A percentile compares a stretch with the other conserved stretches of the same genome.
These are phyloP conservation scores for Andrena trimmerana DNA, from an alignment of 2,888 invertebrate genomes.

Conservation along the genomic window DNA sequence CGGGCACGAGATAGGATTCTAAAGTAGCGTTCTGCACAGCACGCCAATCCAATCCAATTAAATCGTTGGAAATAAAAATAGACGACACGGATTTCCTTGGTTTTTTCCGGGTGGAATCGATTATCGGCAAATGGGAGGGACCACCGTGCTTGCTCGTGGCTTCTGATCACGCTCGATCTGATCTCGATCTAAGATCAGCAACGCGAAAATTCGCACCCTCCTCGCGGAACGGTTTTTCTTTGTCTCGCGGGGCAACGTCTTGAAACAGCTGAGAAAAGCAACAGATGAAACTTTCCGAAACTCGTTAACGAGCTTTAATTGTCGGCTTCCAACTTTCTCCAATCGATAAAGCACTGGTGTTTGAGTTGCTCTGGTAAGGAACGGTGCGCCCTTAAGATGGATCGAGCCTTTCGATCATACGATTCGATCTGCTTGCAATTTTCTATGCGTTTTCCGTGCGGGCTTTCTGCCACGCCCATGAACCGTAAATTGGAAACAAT, in stretches of 20 bases:
- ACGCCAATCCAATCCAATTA: conserved; percentile 31
- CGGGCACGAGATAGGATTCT: conserved; percentile 11
- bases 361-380: too few species aligned
- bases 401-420: too few species aligned
- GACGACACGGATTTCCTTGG: conserved; percentile 32
- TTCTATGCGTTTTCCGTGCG: too few species aligned
- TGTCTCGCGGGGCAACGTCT: neutral
- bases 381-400: too few species aligned
- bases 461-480: too few species aligned
- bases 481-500: neutral
- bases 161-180: neutral
- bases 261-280: conserved; percentile 38
- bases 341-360: neutral
- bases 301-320: conserved; percentile 51
- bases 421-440: too few species aligned
- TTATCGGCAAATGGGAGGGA: conserved; percentile 42
- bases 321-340: neutral
- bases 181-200: conserved; percentile 1
- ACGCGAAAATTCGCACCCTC: neutral
- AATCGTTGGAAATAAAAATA: conserved; percentile 47
- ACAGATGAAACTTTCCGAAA: conserved; percentile 58
- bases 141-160: neutral
- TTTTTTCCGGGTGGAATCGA: conserved; percentile 27
- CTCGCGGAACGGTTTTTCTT: neutral
- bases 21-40: neutral